These are phyloP conservation scores for Parnassius mnemosyne DNA, from an alignment of 2,888 invertebrate species.

Conservation along the genomic window DNA sequence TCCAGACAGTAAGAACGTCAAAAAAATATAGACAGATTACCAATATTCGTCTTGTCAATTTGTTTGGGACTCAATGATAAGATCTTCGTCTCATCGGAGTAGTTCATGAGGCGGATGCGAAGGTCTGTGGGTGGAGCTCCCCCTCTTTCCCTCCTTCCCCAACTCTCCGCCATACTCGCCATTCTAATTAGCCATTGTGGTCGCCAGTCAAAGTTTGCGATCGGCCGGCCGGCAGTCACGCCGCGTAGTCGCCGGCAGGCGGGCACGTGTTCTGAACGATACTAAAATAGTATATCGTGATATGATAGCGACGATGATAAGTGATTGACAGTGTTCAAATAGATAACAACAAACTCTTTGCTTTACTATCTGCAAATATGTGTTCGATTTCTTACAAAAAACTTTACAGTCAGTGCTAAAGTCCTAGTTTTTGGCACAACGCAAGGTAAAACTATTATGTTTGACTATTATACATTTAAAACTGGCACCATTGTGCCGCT, in stretches of 20 bases:
- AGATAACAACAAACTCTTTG: slow-evolving; percentile 56
- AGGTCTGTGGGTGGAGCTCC: slow-evolving; percentile 73
- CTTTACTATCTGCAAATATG: slow-evolving; percentile 51
- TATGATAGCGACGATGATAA: slow-evolving; percentile 62
- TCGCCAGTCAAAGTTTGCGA: slow-evolving; percentile 69
- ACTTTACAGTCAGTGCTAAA: slow-evolving; percentile 49
- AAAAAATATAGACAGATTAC: slow-evolving; percentile 27
- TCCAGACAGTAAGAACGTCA: background rate
- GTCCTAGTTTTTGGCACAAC: slow-evolving; percentile 56
- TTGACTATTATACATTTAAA: slow-evolving; percentile 64
- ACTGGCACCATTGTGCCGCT: slow-evolving; percentile 54
- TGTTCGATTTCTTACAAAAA: slow-evolving; percentile 46
- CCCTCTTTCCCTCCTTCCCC: slow-evolving; percentile 48
- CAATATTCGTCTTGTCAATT: slow-evolving; percentile 36
- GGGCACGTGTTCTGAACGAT: slow-evolving; percentile 49
- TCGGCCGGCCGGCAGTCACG: slow-evolving; percentile 68
- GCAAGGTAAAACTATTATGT: slow-evolving; percentile 75
- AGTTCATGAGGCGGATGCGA: slow-evolving; percentile 73
- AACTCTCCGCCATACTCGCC: slow-evolving; percentile 61
- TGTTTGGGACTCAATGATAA: slow-evolving; percentile 47
- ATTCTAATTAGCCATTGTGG: slow-evolving; percentile 80
- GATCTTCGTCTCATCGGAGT: slow-evolving; percentile 58
- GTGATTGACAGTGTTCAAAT: slow-evolving; percentile 64
- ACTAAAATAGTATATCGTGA: slow-evolving; percentile 43
- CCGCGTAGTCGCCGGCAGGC: slow-evolving; percentile 57